These are phyloP conservation scores for Tautogolabrus adspersus DNA, from an alignment of 2,113 vertebrate genomes.

Conservation along the genomic window DNA sequence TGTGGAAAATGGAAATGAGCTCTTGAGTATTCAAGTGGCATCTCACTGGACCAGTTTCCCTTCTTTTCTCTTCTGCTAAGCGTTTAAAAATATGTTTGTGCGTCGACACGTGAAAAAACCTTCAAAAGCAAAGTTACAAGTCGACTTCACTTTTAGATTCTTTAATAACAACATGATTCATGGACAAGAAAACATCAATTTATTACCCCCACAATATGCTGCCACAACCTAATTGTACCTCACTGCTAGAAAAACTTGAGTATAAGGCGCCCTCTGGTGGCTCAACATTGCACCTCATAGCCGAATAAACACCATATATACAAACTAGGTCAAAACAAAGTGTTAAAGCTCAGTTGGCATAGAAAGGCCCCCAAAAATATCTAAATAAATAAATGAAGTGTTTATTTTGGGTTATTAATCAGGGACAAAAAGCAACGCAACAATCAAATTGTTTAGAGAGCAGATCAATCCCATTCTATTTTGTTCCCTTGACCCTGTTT, in stretches of 20 bases:
- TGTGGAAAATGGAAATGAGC: constrained; percentile 48
- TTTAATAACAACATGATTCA: no score
- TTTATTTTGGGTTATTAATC: no score
- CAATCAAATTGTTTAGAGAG: no score
- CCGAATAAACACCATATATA: not conserved
- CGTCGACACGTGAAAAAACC: not conserved
- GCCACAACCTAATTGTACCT: not conserved
- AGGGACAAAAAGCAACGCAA: no score
- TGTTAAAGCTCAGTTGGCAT: no score
- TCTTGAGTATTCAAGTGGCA: constrained; percentile 5
- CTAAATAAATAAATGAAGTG: no score
- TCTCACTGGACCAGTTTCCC: constrained; percentile 8
- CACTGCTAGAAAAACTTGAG: not conserved
- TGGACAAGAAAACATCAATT: not conserved
- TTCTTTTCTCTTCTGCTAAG: constrained; percentile 14
- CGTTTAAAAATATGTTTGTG: not conserved
- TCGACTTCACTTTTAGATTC: no score
- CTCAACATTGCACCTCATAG: not conserved
- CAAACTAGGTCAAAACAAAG: not conserved
- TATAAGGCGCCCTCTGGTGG: constrained; percentile 59
- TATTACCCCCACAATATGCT: not conserved
- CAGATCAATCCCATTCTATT: no score
- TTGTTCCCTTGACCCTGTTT: no score
- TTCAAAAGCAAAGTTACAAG: not conserved
- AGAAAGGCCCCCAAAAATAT: no score